Conservation (phyloP, 2,797 vertebrate genomes). For the Alca torda region DNA sequence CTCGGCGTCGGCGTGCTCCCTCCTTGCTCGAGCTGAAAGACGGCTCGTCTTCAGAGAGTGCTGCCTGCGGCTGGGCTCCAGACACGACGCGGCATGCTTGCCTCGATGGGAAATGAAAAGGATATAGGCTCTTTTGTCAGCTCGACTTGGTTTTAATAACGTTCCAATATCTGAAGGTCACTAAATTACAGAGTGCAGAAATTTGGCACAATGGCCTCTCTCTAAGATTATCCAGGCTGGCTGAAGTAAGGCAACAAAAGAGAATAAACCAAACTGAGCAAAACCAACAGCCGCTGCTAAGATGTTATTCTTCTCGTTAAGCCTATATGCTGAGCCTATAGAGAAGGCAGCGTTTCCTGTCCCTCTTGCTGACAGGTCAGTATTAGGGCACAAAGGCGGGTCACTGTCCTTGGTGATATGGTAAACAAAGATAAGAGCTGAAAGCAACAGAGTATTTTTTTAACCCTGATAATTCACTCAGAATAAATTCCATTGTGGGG, state of each 20-base stretch:
- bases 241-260: slow-evolving; percentile 34
- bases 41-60: not conserved
- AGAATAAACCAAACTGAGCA: slow-evolving; percentile 3
- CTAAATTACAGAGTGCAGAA: slow-evolving; percentile 20
- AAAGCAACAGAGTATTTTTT: slow-evolving; percentile 70
- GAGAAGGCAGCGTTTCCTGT: slow-evolving; percentile 20
- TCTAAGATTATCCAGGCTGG: slow-evolving; percentile 43
- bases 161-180: slow-evolving; percentile 52
- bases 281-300: not conserved
- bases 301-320: slow-evolving; percentile 36
- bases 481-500: slow-evolving; percentile 46
- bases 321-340: not conserved
- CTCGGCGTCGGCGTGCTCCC: not conserved
- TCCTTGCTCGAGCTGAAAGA: not conserved
- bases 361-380: slow-evolving; percentile 39
- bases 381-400: slow-evolving; percentile 39
- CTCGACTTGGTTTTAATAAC: slow-evolving; percentile 9
- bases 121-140: slow-evolving; percentile 36
- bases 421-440: slow-evolving; percentile 77
- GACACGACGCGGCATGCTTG: not conserved
- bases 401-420: slow-evolving; percentile 60
- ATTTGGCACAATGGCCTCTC: slow-evolving; percentile 6
- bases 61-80: not conserved
- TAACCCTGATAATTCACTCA: slow-evolving; percentile 57
- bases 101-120: slow-evolving; percentile 21